Conservation (phyloP, 2,888 invertebrate species). For the Melinaea marsaeus region DNA sequence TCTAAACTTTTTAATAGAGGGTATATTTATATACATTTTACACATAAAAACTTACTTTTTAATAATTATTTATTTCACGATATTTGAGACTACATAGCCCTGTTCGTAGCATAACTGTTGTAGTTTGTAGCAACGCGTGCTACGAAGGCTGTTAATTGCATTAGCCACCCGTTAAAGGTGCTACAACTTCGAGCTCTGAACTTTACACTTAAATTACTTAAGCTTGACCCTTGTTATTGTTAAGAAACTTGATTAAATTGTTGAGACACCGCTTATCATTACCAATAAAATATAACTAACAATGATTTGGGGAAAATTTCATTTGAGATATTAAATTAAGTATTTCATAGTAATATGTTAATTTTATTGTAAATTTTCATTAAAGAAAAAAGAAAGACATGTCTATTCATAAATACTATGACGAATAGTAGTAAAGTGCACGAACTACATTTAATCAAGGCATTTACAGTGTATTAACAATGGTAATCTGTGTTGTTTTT, state of each 20-base stretch:
- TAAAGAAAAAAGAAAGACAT: too few species aligned
- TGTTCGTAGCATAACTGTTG: background rate
- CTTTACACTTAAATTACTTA: slow-evolving; percentile 38
- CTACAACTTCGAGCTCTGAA: slow-evolving; percentile 37
- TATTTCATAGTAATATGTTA: background rate
- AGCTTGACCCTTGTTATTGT: slow-evolving; percentile 37
- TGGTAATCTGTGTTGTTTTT: background rate
- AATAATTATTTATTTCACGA: background rate
- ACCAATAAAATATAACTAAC: background rate
- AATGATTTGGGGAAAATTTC: background rate
- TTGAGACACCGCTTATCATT: slow-evolving; percentile 15
- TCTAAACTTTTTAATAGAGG: slow-evolving; percentile 9
- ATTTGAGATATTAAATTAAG: background rate
- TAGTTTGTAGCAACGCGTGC: slow-evolving; percentile 42
- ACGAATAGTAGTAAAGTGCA: too few species aligned
- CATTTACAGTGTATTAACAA: too few species aligned
- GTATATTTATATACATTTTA: background rate
- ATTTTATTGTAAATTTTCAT: too few species aligned
- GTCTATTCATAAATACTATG: too few species aligned
- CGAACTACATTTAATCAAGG: too few species aligned
- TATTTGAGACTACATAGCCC: slow-evolving; percentile 20
- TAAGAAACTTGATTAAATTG: slow-evolving; percentile 32
- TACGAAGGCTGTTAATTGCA: slow-evolving; percentile 59
- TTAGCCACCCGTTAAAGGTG: slow-evolving; percentile 50
- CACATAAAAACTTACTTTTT: background rate